Evolutionary conservation across 2,888 invertebrate genomes (phyloP).

Genomic region (Trissolcus japonicus): DNA sequence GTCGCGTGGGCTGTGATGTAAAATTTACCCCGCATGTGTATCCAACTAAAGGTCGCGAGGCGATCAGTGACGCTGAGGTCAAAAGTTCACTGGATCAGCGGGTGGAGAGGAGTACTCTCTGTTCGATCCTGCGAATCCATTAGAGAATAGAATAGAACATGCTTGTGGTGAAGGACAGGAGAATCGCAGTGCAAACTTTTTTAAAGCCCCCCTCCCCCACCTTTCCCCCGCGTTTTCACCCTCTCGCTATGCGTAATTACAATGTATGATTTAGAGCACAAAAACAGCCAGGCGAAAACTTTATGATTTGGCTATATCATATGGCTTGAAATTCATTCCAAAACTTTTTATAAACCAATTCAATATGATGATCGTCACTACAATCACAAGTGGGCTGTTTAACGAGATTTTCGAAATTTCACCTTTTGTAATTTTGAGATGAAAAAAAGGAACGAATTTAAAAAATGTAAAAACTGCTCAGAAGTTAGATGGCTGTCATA

Average conservation of each 20-base stretch:
- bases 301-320: neutral
- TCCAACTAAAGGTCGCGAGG: conserved; percentile 48
- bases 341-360: neutral
- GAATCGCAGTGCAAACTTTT: neutral
- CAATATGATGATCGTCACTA: too few relatives aligned
- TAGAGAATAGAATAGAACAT: conserved; percentile 48
- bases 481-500: too few relatives aligned
- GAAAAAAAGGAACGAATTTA: too few relatives aligned
- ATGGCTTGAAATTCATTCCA: neutral
- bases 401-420: neutral
- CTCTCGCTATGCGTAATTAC: neutral
- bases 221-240: neutral
- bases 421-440: neutral
- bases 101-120: conserved; percentile 47
- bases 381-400: neutral
- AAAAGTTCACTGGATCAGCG: conserved; percentile 58
- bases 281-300: neutral
- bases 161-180: conserved; percentile 6
- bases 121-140: conserved; percentile 55
- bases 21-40: conserved; percentile 42
- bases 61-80: conserved; percentile 55
- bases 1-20: conserved; percentile 25
- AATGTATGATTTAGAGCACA: conserved; percentile 18
- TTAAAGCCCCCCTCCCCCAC: neutral
- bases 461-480: too few relatives aligned